Conservation (phyloP, 2,113 vertebrate genomes). For the Elgaria multicarinata region DNA sequence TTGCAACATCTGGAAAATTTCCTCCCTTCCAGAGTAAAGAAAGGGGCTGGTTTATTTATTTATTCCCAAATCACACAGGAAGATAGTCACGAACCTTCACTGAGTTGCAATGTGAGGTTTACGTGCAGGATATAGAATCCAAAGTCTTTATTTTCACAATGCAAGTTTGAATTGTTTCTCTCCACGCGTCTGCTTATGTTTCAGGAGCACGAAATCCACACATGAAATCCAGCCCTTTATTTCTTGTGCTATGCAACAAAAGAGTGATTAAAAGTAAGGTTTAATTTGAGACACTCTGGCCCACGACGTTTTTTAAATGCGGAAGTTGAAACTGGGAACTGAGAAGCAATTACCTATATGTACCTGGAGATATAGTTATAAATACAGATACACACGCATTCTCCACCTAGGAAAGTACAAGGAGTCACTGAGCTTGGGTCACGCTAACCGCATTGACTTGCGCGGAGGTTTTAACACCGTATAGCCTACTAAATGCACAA, state of each 20-base stretch:
- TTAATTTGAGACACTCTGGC: not conserved
- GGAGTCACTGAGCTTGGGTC: not conserved
- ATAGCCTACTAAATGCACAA: not conserved
- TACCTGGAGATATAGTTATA: not conserved
- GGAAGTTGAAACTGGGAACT: not conserved
- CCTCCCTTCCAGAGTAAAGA: not conserved
- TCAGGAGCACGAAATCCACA: not conserved
- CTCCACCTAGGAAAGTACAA: not conserved
- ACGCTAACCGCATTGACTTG: not conserved
- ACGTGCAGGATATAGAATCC: not conserved
- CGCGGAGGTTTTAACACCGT: not conserved
- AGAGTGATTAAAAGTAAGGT: not conserved
- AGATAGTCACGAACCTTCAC: not conserved
- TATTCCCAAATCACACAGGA: not conserved
- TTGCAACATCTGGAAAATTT: not conserved
- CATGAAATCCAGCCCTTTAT: not conserved
- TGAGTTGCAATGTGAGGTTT: not conserved
- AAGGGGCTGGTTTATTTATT: not conserved
- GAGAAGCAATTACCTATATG: not conserved
- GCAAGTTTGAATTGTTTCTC: not conserved
- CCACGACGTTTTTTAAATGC: not conserved
- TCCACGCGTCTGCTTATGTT: not conserved
- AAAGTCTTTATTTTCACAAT: not conserved
- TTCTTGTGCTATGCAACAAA: not conserved
- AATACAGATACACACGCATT: not conserved